These are phyloP conservation scores for Marmota flaviventris DNA, from an alignment of 2,113 vertebrate species.

Conservation along the genomic window DNA sequence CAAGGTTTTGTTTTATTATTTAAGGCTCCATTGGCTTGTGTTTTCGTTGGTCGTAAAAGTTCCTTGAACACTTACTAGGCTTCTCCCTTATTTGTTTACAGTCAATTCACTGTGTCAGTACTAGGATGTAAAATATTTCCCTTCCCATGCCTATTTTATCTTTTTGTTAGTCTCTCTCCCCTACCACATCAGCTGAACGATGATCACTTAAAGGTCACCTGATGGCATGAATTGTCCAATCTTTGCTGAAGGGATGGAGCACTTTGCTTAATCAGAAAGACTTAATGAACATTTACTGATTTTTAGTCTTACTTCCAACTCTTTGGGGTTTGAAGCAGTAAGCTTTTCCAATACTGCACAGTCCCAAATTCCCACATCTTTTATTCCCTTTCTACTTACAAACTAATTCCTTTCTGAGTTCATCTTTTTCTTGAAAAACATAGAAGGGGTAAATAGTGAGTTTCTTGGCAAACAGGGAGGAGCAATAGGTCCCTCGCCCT, in stretches of 20 bases:
- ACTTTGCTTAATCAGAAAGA: background rate
- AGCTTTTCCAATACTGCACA: background rate
- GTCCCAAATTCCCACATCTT: background rate
- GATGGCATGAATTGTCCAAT: background rate
- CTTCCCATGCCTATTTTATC: background rate
- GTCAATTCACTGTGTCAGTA: background rate
- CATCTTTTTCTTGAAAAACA: conserved; percentile 15
- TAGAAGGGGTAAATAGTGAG: background rate
- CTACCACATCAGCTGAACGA: background rate
- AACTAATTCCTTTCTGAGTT: background rate
- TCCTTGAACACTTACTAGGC: background rate
- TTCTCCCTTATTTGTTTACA: background rate
- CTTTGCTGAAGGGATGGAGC: background rate
- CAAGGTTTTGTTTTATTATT: background rate
- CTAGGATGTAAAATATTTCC: background rate
- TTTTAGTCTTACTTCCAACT: background rate
- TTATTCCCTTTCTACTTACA: background rate
- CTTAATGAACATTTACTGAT: background rate
- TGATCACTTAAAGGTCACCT: background rate
- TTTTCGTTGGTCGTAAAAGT: background rate
- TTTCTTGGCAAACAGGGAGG: background rate
- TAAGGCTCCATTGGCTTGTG: background rate
- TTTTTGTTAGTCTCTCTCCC: background rate
- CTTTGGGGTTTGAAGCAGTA: background rate
- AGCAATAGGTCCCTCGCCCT: background rate